phyloP scores from a whole-genome alignment of 2,113 vertebrate genomes.

The Ciconia stormi region DNA sequence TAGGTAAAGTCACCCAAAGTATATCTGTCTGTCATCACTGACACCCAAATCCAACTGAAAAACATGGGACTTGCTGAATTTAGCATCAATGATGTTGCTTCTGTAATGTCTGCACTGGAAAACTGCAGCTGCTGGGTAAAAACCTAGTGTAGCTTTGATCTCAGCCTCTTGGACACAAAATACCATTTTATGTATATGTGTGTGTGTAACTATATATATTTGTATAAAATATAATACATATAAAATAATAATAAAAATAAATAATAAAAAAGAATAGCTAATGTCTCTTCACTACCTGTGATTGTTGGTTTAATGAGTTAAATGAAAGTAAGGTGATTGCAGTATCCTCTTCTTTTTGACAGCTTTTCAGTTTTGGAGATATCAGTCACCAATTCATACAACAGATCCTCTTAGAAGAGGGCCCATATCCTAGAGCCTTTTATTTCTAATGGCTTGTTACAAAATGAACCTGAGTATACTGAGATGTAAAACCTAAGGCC shows the following conservation, averaged over 20 bases:
- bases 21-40: neutral
- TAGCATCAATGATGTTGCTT: neutral
- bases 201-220: neutral
- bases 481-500: neutral
- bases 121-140: neutral
- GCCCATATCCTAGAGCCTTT: neutral
- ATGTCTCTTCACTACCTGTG: neutral
- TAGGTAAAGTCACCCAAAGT: neutral
- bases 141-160: neutral
- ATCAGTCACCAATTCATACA: neutral
- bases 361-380: neutral
- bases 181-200: neutral
- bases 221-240: neutral
- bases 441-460: neutral
- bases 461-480: neutral
- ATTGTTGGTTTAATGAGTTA: neutral
- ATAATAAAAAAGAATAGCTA: neutral
- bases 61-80: neutral
- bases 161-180: neutral
- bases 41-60: neutral
- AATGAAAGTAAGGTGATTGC: neutral
- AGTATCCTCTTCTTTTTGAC: neutral
- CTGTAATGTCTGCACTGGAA: neutral
- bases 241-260: neutral
- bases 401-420: neutral